Conservation (phyloP, 2,888 invertebrate species). For the Ryuthela nishihirai region DNA sequence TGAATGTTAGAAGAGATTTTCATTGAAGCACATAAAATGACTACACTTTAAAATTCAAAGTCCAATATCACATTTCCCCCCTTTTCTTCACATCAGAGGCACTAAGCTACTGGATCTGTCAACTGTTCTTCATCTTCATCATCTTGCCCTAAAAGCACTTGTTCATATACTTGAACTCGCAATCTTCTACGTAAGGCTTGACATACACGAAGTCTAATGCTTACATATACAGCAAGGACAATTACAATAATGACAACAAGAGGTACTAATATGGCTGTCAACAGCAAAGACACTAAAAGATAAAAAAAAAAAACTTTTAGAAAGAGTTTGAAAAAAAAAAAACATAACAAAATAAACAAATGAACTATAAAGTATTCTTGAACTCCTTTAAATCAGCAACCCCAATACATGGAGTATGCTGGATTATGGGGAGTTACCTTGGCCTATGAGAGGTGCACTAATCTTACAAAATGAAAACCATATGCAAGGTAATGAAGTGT, state of each 20-base stretch:
- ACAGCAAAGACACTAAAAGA: slow-evolving; percentile 19
- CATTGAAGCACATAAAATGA: too few species aligned
- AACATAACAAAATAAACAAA: background rate
- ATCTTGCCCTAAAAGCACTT: slow-evolving; percentile 26
- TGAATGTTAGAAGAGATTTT: too few species aligned
- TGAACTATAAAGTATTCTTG: too few species aligned
- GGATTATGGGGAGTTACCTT: too few species aligned
- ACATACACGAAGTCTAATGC: slow-evolving; percentile 17
- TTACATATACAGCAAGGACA: slow-evolving; percentile 9
- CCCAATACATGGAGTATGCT: too few species aligned
- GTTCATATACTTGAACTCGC: slow-evolving; percentile 31
- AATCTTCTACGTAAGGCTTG: slow-evolving; percentile 21
- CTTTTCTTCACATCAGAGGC: background rate
- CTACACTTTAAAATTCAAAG: slow-evolving; percentile 4
- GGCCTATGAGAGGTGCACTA: too few species aligned
- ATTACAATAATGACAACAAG: slow-evolving; percentile 9
- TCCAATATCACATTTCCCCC: slow-evolving; percentile 25
- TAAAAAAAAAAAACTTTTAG: too few species aligned
- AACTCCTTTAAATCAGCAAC: too few species aligned
- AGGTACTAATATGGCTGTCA: slow-evolving; percentile 29
- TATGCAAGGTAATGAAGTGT: too few species aligned
- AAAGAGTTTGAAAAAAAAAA: too few species aligned
- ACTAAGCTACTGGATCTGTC: slow-evolving; percentile 24
- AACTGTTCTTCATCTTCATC: slow-evolving; percentile 17
- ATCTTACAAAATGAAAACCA: too few species aligned